These are phyloP conservation scores for Crotalus horridus DNA, from an alignment of 2,113 vertebrate genomes.

Conservation along the genomic window DNA sequence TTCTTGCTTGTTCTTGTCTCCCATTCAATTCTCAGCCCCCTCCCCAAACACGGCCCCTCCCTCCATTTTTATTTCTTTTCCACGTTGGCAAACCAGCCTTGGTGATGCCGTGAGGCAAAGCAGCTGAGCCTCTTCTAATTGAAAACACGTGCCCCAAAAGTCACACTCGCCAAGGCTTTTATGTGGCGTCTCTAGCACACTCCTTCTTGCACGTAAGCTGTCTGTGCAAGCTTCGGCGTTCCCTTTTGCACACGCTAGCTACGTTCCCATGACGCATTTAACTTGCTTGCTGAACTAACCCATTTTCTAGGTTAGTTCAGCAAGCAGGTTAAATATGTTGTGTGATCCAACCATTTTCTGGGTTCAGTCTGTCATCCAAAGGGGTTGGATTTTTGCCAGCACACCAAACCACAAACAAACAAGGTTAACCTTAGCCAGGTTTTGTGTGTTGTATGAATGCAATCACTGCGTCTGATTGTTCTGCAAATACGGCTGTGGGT, in stretches of 20 bases:
- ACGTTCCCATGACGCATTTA: background rate
- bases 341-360: background rate
- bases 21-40: background rate
- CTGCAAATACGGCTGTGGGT: background rate
- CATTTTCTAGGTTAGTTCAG: background rate
- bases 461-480: background rate
- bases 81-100: background rate
- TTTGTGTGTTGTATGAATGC: background rate
- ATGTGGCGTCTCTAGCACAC: background rate
- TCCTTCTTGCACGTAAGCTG: background rate
- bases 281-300: background rate
- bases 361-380: background rate
- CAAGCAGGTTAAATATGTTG: background rate
- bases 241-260: background rate
- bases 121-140: background rate
- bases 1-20: background rate
- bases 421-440: background rate
- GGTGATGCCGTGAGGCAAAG: conserved; percentile 7
- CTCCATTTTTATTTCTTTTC: background rate
- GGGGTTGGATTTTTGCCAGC: background rate
- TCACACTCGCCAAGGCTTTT: background rate
- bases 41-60: no score
- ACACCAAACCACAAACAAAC: background rate
- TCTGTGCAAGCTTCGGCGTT: background rate
- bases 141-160: background rate